Percentiles rank a stretch among this genome's conserved stretches.
Conservation (phyloP, 2,113 vertebrate species). For the Myrmophylax atrothorax region DNA sequence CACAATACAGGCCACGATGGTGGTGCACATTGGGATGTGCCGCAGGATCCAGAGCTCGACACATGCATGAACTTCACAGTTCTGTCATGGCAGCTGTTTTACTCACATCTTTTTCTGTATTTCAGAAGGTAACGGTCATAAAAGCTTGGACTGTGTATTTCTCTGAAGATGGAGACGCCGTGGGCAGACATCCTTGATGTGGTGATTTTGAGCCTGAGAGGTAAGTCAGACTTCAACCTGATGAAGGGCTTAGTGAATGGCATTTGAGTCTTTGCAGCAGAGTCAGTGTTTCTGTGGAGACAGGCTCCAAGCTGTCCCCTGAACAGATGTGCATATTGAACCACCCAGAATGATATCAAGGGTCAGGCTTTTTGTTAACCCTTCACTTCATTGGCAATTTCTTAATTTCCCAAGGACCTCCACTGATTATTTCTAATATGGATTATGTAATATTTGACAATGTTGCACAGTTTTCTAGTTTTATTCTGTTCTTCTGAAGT, state of each 20-base stretch:
- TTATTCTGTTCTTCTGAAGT: not conserved
- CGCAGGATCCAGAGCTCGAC: not conserved
- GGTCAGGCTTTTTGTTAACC: not conserved
- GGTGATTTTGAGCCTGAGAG: not conserved
- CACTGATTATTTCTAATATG: not conserved
- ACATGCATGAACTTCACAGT: not conserved
- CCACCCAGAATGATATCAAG: not conserved
- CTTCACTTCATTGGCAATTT: not conserved
- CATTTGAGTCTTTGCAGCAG: not conserved
- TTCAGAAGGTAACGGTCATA: not conserved
- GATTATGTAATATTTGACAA: not conserved
- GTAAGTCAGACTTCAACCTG: not conserved
- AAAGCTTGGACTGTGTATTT: not conserved
- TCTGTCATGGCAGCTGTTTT: not conserved
- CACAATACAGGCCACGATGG: not conserved
- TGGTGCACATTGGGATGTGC: not conserved
- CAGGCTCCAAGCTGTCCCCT: not conserved
- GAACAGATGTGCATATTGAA: not conserved
- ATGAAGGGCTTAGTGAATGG: accelerated
- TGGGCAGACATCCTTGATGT: not conserved
- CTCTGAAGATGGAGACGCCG: not conserved
- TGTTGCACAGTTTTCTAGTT: not conserved
- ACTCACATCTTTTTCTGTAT: not conserved
- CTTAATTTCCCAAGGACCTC: not conserved
- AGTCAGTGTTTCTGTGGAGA: not conserved